phyloP scores from a whole-genome alignment of 92 coral and sea anemone genomes.

The Heteractis magnifica region DNA sequence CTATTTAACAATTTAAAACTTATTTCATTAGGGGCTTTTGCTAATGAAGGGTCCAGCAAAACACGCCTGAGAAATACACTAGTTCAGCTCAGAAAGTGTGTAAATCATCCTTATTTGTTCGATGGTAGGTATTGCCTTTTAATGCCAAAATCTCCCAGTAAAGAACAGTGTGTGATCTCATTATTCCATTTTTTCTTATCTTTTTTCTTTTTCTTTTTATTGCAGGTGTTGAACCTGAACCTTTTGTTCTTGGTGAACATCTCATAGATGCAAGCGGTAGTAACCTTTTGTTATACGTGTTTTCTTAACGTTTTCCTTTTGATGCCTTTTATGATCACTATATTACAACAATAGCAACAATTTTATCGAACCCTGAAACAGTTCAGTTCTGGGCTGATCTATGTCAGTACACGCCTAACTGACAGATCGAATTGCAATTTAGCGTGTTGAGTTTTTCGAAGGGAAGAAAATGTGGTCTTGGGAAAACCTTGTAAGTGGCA shows the following conservation, averaged over 20 bases:
- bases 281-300: too few relatives aligned
- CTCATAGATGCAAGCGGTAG: conserved; percentile 85
- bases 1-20: not conserved
- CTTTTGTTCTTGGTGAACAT: conserved; percentile 88
- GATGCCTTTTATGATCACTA: too few relatives aligned
- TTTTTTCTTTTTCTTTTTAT: not conserved
- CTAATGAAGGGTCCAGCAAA: conserved; percentile 52
- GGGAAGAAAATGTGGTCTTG: too few relatives aligned
- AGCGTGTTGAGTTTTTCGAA: not conserved
- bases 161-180: not conserved
- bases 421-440: not conserved
- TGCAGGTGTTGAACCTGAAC: conserved; percentile 91
- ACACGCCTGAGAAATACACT: conserved; percentile 69
- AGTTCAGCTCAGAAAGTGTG: conserved; percentile 77
- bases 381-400: too few relatives aligned
- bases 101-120: conserved; percentile 85
- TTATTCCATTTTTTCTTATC: not conserved
- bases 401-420: not conserved
- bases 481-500: too few relatives aligned
- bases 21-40: conserved; percentile 41
- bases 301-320: too few relatives aligned
- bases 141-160: not conserved
- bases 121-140: conserved; percentile 53
- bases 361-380: too few relatives aligned
- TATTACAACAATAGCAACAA: too few relatives aligned